phyloP scores from a whole-genome alignment of 2,113 vertebrate species.

The Protobothrops flavoviridis region DNA sequence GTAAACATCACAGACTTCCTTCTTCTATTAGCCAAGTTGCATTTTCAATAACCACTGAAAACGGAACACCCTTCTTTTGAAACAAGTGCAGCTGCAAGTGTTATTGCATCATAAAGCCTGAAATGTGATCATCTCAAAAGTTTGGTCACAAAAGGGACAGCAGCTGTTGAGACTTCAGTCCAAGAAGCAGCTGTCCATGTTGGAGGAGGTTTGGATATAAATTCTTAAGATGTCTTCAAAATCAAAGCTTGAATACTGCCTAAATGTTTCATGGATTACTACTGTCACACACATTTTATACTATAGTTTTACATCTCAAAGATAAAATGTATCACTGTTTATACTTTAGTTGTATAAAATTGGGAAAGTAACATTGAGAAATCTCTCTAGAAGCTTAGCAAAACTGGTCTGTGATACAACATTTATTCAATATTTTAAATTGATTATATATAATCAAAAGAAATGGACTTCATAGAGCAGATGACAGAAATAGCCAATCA shows the following conservation, averaged over 20 bases:
- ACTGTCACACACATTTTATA: not conserved
- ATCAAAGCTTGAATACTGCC: conserved; percentile 25
- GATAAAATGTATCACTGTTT: not conserved
- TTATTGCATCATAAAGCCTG: not conserved
- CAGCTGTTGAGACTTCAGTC: conserved; percentile 38
- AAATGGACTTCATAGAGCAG: not conserved
- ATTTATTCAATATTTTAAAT: not conserved
- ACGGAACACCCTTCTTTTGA: not conserved
- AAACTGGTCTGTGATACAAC: not conserved
- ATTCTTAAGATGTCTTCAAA: conserved; percentile 34
- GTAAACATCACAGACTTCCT: not conserved
- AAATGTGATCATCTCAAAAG: conserved; percentile 15
- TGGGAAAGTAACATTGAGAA: not conserved
- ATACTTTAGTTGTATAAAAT: not conserved
- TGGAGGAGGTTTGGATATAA: conserved; percentile 17
- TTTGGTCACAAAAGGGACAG: conserved; percentile 22
- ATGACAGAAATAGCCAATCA: not conserved
- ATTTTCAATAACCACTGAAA: conserved; percentile 13
- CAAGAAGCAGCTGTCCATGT: conserved; percentile 26
- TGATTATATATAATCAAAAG: not conserved
- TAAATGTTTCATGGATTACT: conserved; percentile 13
- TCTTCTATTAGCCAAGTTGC: conserved; percentile 1
- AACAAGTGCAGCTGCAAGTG: conserved; percentile 38
- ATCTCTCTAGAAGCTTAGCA: not conserved
- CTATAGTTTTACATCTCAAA: conserved; percentile 11